Percentiles rank a stretch among this genome's conserved stretches.
phyloP scores from a whole-genome alignment of 1,140 invertebrate species.

The Oryctes rhinoceros region DNA sequence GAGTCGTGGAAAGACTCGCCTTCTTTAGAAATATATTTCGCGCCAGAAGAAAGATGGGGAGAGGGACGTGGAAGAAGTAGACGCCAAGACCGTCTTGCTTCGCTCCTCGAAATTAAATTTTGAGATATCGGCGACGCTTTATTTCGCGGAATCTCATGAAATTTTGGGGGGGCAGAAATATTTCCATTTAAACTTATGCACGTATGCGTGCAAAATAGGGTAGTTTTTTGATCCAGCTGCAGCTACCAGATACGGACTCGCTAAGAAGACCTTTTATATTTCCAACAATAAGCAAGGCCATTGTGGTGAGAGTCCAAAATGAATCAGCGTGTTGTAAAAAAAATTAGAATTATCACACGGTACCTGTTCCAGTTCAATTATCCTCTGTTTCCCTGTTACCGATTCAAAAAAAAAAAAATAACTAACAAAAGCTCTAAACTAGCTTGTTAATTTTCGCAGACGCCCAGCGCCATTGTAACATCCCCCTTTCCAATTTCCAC shows the following conservation, averaged over 20 bases:
- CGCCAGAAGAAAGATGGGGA: background rate
- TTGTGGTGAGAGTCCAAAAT: too few relatives aligned
- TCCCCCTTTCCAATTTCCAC: background rate
- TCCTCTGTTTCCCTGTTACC: too few relatives aligned
- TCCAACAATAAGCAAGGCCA: too few relatives aligned
- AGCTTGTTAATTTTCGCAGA: background rate
- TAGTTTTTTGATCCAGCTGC: too few relatives aligned
- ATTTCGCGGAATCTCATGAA: background rate
- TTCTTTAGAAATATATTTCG: background rate
- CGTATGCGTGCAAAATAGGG: too few relatives aligned
- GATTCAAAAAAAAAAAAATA: background rate
- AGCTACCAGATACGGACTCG: too few relatives aligned
- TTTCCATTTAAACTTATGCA: background rate
- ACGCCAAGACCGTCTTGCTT: background rate
- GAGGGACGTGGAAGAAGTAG: background rate
- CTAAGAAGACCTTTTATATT: too few relatives aligned
- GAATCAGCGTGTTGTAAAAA: too few relatives aligned
- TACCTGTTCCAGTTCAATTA: too few relatives aligned
- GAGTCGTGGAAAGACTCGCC: slow-evolving; percentile 5
- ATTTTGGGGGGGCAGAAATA: background rate
- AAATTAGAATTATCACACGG: too few relatives aligned
- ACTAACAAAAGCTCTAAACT: background rate
- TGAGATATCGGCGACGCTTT: background rate
- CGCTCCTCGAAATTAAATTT: background rate
- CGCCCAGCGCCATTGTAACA: background rate